Evolutionary conservation across 2,888 invertebrate genomes (phyloP).

Genomic region (Sceliomorpha sp.): DNA sequence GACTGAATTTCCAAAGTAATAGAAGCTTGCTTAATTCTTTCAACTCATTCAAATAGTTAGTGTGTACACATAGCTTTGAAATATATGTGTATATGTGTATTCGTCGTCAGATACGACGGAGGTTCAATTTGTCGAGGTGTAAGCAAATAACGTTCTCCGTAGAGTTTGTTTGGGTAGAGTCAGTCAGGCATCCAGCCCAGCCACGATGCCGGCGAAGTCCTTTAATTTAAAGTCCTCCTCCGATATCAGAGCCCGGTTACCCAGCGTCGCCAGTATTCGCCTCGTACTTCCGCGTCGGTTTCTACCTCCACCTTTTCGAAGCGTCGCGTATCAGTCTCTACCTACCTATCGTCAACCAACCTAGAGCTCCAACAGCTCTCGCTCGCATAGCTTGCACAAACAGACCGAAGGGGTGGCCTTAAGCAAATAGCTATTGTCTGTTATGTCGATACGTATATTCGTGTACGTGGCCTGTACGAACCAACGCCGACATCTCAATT

Average conservation of each 20-base stretch:
- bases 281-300: slow-evolving; percentile 40
- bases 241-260: slow-evolving; percentile 64
- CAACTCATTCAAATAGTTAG: no score
- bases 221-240: slow-evolving; percentile 75
- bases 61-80: no score
- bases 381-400: slow-evolving; percentile 69
- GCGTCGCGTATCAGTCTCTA: slow-evolving; percentile 46
- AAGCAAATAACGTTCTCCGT: slow-evolving; percentile 74
- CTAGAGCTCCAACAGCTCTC: slow-evolving; percentile 51
- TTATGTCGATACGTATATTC: slow-evolving; percentile 56
- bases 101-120: slow-evolving; percentile 53
- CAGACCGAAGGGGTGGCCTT: slow-evolving; percentile 76
- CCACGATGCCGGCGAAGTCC: slow-evolving; percentile 68
- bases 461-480: slow-evolving; percentile 39
- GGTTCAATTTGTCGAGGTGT: slow-evolving; percentile 77
- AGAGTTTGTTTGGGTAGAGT: slow-evolving; percentile 75
- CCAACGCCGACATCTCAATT: slow-evolving; percentile 68
- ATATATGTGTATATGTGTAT: slow-evolving; percentile 33
- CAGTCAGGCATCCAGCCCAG: slow-evolving; percentile 50
- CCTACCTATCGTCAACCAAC: slow-evolving; percentile 47
- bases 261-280: slow-evolving; percentile 45
- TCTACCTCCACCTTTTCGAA: slow-evolving; percentile 52
- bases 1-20: no score
- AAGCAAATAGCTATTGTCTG: slow-evolving; percentile 77
- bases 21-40: no score